Evolutionary conservation across 1,140 invertebrate genomes (phyloP).

Genomic region (Drosophila nigromelanica): DNA sequence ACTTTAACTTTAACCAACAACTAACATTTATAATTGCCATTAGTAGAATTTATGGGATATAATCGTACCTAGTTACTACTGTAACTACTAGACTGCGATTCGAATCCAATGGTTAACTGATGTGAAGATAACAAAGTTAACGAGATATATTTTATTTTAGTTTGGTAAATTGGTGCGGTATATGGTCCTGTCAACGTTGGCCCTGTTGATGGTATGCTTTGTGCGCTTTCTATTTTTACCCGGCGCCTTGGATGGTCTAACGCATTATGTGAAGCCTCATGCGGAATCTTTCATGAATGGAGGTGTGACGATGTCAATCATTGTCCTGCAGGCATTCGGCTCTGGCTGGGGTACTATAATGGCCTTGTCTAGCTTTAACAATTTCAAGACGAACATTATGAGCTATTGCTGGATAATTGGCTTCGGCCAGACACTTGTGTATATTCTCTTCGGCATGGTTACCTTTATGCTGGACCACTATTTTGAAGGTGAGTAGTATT

Average conservation of each 20-base stretch:
- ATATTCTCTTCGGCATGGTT: slow-evolving; percentile 60
- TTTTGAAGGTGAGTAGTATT: slow-evolving; percentile 32
- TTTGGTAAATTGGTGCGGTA: slow-evolving; percentile 61
- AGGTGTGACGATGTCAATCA: slow-evolving; percentile 19
- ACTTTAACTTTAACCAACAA: too few relatives aligned
- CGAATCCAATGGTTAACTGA: too few relatives aligned
- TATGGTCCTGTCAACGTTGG: slow-evolving; percentile 42
- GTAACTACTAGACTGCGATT: too few relatives aligned
- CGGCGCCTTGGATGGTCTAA: slow-evolving; percentile 90
- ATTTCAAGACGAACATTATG: slow-evolving; percentile 90
- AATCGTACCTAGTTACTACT: neutral
- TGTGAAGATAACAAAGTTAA: too few relatives aligned
- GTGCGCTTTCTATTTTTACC: slow-evolving; percentile 85
- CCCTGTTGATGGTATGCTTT: slow-evolving; percentile 47
- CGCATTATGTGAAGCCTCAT: slow-evolving; percentile 90
- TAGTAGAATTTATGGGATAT: too few relatives aligned
- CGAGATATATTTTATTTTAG: slow-evolving; percentile 17
- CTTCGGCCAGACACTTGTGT: slow-evolving; percentile 63
- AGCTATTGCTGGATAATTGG: slow-evolving; percentile 68
- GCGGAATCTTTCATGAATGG: slow-evolving; percentile 18
- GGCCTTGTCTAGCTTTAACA: slow-evolving; percentile 95
- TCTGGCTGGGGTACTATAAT: slow-evolving; percentile 96
- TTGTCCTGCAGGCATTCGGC: slow-evolving; percentile 87
- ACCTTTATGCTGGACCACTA: slow-evolving; percentile 49
- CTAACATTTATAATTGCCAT: too few relatives aligned